Conservation (phyloP, 1,140 invertebrate species). For the Drosophila leontia region DNA sequence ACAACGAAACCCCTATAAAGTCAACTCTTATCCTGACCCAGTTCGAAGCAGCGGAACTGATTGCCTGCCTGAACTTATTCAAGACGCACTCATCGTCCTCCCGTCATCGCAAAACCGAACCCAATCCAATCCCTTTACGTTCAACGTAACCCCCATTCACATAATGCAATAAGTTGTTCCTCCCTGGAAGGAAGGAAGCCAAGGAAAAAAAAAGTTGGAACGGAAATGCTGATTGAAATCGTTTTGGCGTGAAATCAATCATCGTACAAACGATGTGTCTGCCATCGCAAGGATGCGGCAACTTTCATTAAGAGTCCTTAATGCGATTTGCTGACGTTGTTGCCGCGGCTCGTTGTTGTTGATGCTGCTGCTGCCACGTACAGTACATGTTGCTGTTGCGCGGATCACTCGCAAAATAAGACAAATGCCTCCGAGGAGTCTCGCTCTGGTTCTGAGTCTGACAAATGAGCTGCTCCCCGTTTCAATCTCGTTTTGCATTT, state of each 20-base stretch:
- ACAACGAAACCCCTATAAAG: conserved; percentile 22
- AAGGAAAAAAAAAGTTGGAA: conserved; percentile 52
- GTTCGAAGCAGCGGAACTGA: conserved; percentile 14
- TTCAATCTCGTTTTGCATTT: conserved; percentile 67
- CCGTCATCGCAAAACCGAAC: conserved; percentile 9
- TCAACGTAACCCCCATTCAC: conserved; percentile 30
- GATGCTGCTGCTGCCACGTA: conserved; percentile 42
- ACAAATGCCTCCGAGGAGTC: conserved; percentile 64
- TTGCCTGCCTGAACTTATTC: conserved; percentile 25
- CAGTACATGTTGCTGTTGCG: conserved; percentile 22
- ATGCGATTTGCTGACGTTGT: conserved; percentile 80
- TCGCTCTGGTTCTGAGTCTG: conserved; percentile 14
- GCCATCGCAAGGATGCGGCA: conserved; percentile 74
- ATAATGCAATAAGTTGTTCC: conserved; percentile 66
- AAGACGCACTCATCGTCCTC: conserved; percentile 32
- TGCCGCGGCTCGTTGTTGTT: conserved; percentile 29
- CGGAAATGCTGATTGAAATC: conserved; percentile 84
- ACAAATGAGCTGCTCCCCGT: conserved; percentile 50
- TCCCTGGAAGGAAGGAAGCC: conserved; percentile 24
- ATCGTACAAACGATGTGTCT: conserved; percentile 69
- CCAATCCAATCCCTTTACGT: conserved; percentile 35
- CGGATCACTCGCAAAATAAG: conserved; percentile 55
- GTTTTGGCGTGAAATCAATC: conserved; percentile 84
- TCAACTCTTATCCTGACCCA: conserved; percentile 37
- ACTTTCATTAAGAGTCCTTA: conserved; percentile 84